A percentile compares a stretch with the other conserved stretches of the same genome.
These are phyloP conservation scores for Sphecodes monilicornis DNA, from an alignment of 2,888 invertebrate genomes.

Conservation along the genomic window DNA sequence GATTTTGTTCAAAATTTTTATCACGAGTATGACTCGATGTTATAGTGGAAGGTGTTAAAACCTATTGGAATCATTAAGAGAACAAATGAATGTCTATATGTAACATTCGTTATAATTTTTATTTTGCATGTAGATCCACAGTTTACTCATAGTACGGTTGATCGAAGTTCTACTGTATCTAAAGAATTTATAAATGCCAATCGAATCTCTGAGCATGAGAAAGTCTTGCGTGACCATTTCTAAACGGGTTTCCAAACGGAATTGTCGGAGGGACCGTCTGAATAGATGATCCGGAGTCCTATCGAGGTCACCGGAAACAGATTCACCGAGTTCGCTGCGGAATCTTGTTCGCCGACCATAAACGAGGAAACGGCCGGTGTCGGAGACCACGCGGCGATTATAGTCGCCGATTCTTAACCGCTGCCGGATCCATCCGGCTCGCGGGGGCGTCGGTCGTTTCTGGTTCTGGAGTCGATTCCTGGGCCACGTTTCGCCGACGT, in stretches of 20 bases:
- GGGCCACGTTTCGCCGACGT: slow-evolving; percentile 15
- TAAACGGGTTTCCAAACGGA: neutral
- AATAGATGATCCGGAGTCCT: neutral
- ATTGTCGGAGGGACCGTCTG: neutral
- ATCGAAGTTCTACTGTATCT: neutral
- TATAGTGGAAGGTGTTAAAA: too few species aligned
- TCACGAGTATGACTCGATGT: too few species aligned
- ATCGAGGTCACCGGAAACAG: neutral
- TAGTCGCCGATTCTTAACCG: slow-evolving; percentile 2
- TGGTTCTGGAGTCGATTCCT: slow-evolving; percentile 18
- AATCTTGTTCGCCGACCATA: neutral
- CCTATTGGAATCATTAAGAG: too few species aligned
- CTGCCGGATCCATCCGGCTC: neutral
- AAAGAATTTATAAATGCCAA: neutral
- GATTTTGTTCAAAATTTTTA: too few species aligned
- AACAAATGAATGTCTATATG: too few species aligned
- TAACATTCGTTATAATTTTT: neutral
- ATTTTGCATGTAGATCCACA: neutral
- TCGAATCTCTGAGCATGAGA: neutral
- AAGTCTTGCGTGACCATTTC: neutral
- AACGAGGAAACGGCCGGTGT: slow-evolving; percentile 11
- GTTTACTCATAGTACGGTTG: neutral
- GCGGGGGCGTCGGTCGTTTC: neutral
- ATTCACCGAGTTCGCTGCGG: neutral
- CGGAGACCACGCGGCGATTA: slow-evolving; percentile 4